Conservation (phyloP, 2,888 invertebrate genomes). For the Eretmocerus hayati region DNA sequence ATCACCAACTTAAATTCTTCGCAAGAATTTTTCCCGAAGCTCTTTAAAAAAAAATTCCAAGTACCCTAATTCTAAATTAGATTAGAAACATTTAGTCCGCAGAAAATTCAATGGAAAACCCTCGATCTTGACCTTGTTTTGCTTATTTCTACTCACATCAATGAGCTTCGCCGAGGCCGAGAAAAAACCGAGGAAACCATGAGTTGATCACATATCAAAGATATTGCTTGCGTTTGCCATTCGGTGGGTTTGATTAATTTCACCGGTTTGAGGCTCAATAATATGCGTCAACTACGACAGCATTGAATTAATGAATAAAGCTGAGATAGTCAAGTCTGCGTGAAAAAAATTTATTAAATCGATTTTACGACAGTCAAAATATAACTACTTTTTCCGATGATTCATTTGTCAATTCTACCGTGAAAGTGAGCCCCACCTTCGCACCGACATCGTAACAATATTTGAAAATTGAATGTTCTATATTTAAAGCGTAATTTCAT, state of each 20-base stretch:
- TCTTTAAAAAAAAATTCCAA: conserved; percentile 7
- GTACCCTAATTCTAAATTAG: conserved; percentile 17
- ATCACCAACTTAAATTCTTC: too few relatives aligned
- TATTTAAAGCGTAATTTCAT: conserved; percentile 19
- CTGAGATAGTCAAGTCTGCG: too few relatives aligned
- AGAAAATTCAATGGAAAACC: too few relatives aligned
- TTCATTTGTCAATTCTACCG: conserved; percentile 7
- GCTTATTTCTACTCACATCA: too few relatives aligned
- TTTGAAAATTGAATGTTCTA: conserved; percentile 9
- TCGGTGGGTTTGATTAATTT: too few relatives aligned
- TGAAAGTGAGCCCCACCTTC: conserved; percentile 7
- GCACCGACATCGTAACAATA: conserved; percentile 11
- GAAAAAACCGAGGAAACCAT: conserved; percentile 16
- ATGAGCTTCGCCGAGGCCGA: not conserved
- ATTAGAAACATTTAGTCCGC: conserved; percentile 3
- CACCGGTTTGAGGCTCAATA: too few relatives aligned
- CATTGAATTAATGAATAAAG: too few relatives aligned
- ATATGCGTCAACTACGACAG: too few relatives aligned
- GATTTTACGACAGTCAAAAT: conserved; percentile 18
- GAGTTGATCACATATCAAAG: conserved; percentile 16
- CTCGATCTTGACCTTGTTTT: too few relatives aligned
- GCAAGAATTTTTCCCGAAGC: conserved; percentile 10
- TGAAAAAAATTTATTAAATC: conserved; percentile 17
- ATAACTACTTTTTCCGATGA: conserved; percentile 13
- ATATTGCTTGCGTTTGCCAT: conserved; percentile 20